Evolutionary conservation across 2,888 invertebrate genomes (phyloP), one percentile per base, ranked within the genome.

Genomic region (Ormyrus nitidulus): DNA sequence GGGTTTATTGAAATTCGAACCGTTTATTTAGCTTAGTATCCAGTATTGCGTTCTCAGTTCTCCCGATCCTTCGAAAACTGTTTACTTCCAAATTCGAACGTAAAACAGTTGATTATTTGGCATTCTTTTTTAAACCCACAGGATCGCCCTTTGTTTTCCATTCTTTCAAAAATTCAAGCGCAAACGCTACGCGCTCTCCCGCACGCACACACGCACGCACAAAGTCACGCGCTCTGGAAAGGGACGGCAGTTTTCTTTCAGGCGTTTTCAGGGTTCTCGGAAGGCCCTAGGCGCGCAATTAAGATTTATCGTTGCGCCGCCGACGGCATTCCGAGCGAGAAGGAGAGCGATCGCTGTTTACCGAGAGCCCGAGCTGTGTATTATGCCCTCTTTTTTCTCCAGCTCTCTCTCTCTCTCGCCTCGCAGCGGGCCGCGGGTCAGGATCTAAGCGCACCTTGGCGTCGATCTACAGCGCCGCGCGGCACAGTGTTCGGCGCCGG

Each of bases 281-380:
- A 79, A 79, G 64, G 65, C 49, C 53, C 65, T 6, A 51, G 19
- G 53, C 64, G 64, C 54, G 78, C 79, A 76, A 82, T 79, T 79
- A 77, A 80, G 75, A 83, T 83, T 82, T 83, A 83, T 82, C 76
- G 82, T 77, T 74, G 56, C 68, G 48, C 69, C 48, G 69, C 71
- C 66, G 79, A 44, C 68, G 77, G 64, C 79, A 79, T 83, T 84
- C 77, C 72, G 34, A 70, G 66, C 69, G 82, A 79, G 34, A 2
- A 19, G 19, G 19, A 19, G 19, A 44, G 56, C n/a, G 68, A 68
- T 68, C 54, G 58, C 66, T 68, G 77, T 80, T 79, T 79, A 77
- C 54, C 80, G 74, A 34, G n/a, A 54, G 44, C 34, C n/a, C 44
- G 8, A 69, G n/a, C 34, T 8, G 19, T 19, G 19, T 19, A 19